Percentiles rank a stretch among this genome's conserved stretches.
phyloP scores from a whole-genome alignment of 2,113 vertebrate species.

The Himantopus leucocephalus region DNA sequence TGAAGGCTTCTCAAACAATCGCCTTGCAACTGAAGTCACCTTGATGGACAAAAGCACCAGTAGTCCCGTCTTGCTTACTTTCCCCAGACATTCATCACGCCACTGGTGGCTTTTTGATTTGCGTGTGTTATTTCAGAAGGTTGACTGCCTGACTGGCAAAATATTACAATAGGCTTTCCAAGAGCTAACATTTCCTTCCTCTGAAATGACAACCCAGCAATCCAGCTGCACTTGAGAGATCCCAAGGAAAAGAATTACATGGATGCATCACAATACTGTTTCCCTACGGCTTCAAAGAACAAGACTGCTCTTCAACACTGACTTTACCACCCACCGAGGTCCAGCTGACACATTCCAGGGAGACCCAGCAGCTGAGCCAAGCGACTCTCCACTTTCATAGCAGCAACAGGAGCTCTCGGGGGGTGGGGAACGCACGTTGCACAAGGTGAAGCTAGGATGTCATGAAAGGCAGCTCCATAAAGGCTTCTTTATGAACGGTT shows the following conservation, averaged over 20 bases:
- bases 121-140: not conserved
- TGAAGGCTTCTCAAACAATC: not conserved
- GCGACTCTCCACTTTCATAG: not conserved
- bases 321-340: not conserved
- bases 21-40: not conserved
- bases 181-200: not conserved
- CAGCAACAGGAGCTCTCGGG: not conserved
- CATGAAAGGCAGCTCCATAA: conserved; percentile 17
- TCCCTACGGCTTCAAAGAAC: not conserved
- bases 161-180: not conserved
- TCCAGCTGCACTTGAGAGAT: not conserved
- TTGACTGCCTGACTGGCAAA: not conserved
- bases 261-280: not conserved
- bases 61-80: fast-evolving
- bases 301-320: not conserved
- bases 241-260: not conserved
- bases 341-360: not conserved
- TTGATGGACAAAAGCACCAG: not conserved
- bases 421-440: fast-evolving
- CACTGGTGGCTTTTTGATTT: not conserved
- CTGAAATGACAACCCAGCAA: not conserved
- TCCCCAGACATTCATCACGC: not conserved
- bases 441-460: not conserved
- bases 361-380: not conserved
- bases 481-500: conserved; percentile 36